Conservation (phyloP, 2,797 vertebrate species). For the Cossypha caffra region DNA sequence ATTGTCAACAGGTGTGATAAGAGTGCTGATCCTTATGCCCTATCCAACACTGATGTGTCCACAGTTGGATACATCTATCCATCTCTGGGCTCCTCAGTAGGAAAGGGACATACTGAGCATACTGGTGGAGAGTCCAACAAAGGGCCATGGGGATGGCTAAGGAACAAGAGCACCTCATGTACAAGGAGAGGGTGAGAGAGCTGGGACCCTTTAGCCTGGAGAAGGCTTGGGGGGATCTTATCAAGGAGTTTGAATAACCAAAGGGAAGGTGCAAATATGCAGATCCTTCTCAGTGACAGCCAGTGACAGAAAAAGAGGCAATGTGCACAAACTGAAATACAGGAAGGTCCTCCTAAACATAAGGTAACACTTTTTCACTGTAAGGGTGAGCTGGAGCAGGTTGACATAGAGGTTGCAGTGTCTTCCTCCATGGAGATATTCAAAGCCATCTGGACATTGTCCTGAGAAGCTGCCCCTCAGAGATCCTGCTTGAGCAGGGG, state of each 20-base stretch:
- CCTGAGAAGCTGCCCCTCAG: not conserved
- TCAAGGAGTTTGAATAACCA: not conserved
- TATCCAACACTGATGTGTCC: not conserved
- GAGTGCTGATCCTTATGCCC: not conserved
- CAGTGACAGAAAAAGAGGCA: not conserved
- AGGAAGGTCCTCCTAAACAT: not conserved
- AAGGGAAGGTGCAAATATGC: not conserved
- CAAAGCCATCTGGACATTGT: not conserved
- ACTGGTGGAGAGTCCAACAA: too few species aligned
- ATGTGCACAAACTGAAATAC: not conserved
- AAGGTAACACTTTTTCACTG: not conserved
- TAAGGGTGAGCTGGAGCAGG: not conserved
- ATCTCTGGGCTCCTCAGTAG: not conserved
- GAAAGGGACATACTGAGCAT: not conserved
- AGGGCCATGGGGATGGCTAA: not conserved
- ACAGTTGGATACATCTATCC: not conserved
- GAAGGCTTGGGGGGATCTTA: not conserved
- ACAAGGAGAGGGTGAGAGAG: not conserved
- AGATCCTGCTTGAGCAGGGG: not conserved
- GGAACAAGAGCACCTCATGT: fast-evolving
- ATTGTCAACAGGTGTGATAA: not conserved
- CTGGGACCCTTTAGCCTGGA: not conserved
- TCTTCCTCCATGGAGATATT: not conserved
- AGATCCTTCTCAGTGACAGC: not conserved
- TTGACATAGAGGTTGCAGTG: not conserved